phyloP scores from a whole-genome alignment of 2,113 vertebrate species.

The Oreochromis niloticus region DNA sequence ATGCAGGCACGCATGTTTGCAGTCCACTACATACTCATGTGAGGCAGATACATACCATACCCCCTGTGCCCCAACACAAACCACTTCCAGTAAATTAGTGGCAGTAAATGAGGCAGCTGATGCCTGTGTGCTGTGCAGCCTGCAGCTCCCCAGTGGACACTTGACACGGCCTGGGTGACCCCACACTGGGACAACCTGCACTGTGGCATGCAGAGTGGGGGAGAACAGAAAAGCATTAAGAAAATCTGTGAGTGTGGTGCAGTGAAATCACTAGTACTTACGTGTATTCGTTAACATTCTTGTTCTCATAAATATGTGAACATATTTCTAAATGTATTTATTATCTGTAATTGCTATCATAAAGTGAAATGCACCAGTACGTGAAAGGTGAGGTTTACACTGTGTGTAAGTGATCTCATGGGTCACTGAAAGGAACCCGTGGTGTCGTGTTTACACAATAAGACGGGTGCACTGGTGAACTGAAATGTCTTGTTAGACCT shows the following conservation, averaged over 20 bases:
- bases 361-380: conserved; percentile 18
- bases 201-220: neutral
- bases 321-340: conserved; percentile 1
- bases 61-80: conserved; percentile 24
- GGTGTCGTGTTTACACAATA: conserved; percentile 58
- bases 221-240: conserved; percentile 5
- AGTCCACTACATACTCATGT: neutral
- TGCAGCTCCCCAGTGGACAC: conserved; percentile 49
- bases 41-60: conserved; percentile 45
- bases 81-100: conserved; percentile 56
- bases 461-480: conserved; percentile 20
- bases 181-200: conserved; percentile 46
- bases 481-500: conserved; percentile 47
- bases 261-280: conserved; percentile 42
- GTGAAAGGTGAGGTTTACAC: conserved; percentile 37
- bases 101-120: conserved; percentile 64
- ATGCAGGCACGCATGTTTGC: conserved; percentile 12
- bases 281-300: conserved; percentile 44
- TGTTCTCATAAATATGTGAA: neutral
- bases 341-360: conserved; percentile 34
- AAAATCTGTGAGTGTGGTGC: conserved; percentile 25
- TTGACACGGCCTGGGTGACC: conserved; percentile 43
- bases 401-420: conserved; percentile 43
- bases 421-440: conserved; percentile 55
- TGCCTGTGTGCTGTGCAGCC: conserved; percentile 19